Evolutionary conservation across 2,888 invertebrate genomes (phyloP).

Genomic region (Ochropacha duplaris): DNA sequence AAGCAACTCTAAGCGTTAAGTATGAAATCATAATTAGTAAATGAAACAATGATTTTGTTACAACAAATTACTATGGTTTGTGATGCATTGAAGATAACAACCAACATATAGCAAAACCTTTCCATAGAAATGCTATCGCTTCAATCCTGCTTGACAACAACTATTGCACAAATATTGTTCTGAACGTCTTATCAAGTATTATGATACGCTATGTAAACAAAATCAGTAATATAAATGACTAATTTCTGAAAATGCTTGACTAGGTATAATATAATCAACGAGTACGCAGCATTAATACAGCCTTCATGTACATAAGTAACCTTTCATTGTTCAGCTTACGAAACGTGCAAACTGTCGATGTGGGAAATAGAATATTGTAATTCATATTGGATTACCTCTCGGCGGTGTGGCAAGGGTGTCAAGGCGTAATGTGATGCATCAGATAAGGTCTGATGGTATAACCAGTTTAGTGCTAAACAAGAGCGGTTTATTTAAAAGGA

Average conservation of each 20-base stretch:
- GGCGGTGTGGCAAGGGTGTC: constrained; percentile 57
- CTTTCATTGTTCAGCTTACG: constrained; percentile 26
- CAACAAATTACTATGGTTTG: no score
- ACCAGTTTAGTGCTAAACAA: constrained; percentile 15
- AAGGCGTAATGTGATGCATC: constrained; percentile 58
- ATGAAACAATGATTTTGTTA: no score
- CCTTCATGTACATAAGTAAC: not conserved
- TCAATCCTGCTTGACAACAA: not conserved
- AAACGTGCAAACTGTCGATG: constrained; percentile 30
- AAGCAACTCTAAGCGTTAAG: not conserved
- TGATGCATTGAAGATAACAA: not conserved
- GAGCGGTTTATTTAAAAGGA: constrained; percentile 9
- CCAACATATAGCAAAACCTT: not conserved
- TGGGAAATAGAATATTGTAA: constrained; percentile 58
- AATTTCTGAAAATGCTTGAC: no score
- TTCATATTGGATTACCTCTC: constrained; percentile 59
- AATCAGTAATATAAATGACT: not conserved
- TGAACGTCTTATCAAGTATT: not conserved
- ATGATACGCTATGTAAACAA: not conserved
- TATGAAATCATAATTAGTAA: not conserved
- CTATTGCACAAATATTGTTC: not conserved
- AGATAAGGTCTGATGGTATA: constrained; percentile 17
- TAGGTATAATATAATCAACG: no score
- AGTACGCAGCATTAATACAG: not conserved
- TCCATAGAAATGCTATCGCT: not conserved